These are phyloP conservation scores for Napeogenes sylphis DNA, from an alignment of 2,888 invertebrate species.

Conservation along the genomic window DNA sequence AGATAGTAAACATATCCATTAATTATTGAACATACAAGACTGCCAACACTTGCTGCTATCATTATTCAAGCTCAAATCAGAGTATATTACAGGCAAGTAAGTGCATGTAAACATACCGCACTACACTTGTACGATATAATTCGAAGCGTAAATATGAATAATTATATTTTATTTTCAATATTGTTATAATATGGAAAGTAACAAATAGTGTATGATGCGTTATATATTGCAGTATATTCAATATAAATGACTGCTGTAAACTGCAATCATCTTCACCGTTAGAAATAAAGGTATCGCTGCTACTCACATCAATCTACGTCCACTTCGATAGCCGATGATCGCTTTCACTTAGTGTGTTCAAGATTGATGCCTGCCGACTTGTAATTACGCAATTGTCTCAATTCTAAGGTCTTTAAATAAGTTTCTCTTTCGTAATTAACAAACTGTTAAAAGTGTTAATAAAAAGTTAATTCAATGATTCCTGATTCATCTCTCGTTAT, in stretches of 20 bases:
- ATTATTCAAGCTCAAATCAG: background rate
- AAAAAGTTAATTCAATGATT: background rate
- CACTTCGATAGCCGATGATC: conserved; percentile 23
- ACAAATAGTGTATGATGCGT: too few species aligned
- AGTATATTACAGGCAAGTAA: too few species aligned
- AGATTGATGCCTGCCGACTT: conserved; percentile 35
- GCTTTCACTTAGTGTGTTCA: conserved; percentile 34
- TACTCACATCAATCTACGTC: conserved; percentile 33
- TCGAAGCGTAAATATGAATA: too few species aligned
- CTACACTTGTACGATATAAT: too few species aligned
- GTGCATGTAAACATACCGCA: too few species aligned
- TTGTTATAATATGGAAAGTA: too few species aligned
- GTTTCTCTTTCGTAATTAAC: conserved; percentile 17
- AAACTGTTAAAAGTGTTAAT: background rate
- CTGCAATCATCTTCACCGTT: conserved; percentile 24
- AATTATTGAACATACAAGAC: background rate
- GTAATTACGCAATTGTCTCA: conserved; percentile 33
- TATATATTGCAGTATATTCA: too few species aligned
- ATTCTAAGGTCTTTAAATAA: conserved; percentile 13
- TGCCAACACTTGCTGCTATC: conserved; percentile 2
- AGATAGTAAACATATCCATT: conserved; percentile 1
- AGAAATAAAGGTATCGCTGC: conserved; percentile 21
- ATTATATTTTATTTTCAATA: too few species aligned
- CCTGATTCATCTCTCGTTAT: too few species aligned
- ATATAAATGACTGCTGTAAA: conserved; percentile 14